Base-by-base conservation (phyloP, 1,140 invertebrate genomes). In the Archegozetes longisetosus region DNA sequence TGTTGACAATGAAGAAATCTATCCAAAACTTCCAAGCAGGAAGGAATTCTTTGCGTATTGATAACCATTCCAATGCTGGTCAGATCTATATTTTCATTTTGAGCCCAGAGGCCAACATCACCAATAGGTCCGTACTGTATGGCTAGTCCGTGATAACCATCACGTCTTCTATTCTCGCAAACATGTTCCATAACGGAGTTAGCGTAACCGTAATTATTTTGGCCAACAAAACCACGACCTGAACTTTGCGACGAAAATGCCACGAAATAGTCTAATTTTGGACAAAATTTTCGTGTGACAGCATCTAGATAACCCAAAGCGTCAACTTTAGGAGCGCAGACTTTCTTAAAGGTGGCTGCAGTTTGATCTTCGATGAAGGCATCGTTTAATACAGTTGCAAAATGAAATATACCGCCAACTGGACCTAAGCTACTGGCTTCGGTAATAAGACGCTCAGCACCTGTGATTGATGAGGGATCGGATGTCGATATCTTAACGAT, bases 71-170 rank as follows among this genome's bases (percentile, higher is more conserved):
- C 86, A 0, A 82, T 86, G n/a, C 94, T 87, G 4, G 90, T 95
- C 55, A 92, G 91, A 58, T 87, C 87, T 54, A 95, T 80, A 60
- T 87, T 85, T 0, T 82, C 85, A 14, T 93, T 86, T 68, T 90
- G 89, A 47, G 84, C 80, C 54, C 95, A 80, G 23, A 96, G 74
- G 59, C 92, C 93, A 22, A 96, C 93, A 71, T 97, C 92, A 63
- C 89, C 92, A 67, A 98, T 88, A 47, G 90, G 90, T 64, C 93
- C 93, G 90, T 91, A 97, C 71, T 96, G 92, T 63, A 98, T 88
- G 25, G 91, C 88, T 20, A 91, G 67, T 59, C 72, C 78, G 66
- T 84, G 84, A 29, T 91, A 68, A 4, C 76, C 86, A 67, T 81
- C 80, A 9, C 76, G 75, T 68, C 84, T 83, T 59, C 93, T 78